A percentile compares a stretch with the other conserved stretches of the same genome.
Evolutionary conservation across 2,797 vertebrate species (phyloP).

Genomic region (Decapterus maruadsi): DNA sequence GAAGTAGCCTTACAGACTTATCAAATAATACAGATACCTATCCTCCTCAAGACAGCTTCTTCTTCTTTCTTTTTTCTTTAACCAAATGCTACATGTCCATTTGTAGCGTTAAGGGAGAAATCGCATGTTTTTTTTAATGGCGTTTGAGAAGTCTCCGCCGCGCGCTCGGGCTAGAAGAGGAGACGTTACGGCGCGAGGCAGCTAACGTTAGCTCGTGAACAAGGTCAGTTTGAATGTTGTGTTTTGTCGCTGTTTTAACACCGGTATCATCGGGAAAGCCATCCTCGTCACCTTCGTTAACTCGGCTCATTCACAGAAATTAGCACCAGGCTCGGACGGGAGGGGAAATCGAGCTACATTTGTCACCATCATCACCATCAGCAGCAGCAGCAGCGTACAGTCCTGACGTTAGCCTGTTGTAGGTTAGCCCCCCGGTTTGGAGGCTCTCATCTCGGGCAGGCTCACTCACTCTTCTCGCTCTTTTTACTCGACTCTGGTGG

Average conservation of each 20-base stretch:
- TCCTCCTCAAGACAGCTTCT: not conserved
- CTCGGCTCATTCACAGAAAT: not conserved
- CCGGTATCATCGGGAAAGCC: not conserved
- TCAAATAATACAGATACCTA: conserved; percentile 8
- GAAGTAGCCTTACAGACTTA: conserved; percentile 43
- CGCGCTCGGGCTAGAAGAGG: conserved; percentile 67
- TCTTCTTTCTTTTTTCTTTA: too few relatives aligned
- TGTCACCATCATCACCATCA: conserved; percentile 1
- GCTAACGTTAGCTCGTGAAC: conserved; percentile 84
- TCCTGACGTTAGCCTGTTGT: conserved; percentile 60
- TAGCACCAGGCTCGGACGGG: not conserved
- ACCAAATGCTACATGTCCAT: not conserved
- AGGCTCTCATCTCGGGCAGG: conserved; percentile 32
- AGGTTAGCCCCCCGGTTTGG: conserved; percentile 57
- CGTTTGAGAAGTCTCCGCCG: conserved; percentile 67
- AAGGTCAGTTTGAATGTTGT: conserved; percentile 81
- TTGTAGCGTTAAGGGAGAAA: conserved; percentile 25
- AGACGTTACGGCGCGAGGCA: conserved; percentile 71
- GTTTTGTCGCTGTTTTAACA: conserved; percentile 15
- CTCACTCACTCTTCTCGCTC: conserved; percentile 25
- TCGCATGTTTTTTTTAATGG: conserved; percentile 68
- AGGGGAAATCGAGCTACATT: conserved; percentile 42
- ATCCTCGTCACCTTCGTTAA: not conserved
- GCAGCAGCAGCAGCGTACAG: not conserved
- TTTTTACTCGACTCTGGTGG: conserved; percentile 33